These are phyloP conservation scores for Leucophenga maculata DNA, from an alignment of 2,888 invertebrate species.

Conservation along the genomic window DNA sequence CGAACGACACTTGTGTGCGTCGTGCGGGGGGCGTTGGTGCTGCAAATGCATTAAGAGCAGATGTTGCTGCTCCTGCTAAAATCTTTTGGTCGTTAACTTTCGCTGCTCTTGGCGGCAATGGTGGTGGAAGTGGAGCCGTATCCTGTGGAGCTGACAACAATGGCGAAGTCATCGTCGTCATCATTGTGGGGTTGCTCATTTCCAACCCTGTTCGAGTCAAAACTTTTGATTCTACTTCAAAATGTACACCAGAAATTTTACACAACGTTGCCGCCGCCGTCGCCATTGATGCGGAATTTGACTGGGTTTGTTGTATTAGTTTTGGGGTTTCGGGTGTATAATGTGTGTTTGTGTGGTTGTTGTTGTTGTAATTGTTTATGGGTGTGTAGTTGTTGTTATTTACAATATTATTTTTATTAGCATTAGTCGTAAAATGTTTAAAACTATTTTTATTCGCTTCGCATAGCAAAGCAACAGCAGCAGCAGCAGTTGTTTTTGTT, in stretches of 20 bases:
- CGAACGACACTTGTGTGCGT: not conserved
- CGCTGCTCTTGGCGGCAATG: constrained; percentile 53
- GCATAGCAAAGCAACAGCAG: constrained; percentile 9
- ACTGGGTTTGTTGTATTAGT: constrained; percentile 46
- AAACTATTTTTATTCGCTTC: not conserved
- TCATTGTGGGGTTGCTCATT: constrained; percentile 17
- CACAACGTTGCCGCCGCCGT: constrained; percentile 41
- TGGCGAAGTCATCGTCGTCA: not conserved
- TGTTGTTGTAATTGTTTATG: constrained; percentile 41
- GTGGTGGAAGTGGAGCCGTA: constrained; percentile 45
- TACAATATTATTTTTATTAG: constrained; percentile 56
- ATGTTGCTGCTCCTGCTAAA: constrained; percentile 19
- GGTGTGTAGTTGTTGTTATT: constrained; percentile 34
- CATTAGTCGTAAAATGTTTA: constrained; percentile 32
- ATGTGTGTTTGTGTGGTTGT: constrained; percentile 28
- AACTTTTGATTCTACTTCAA: constrained; percentile 48
- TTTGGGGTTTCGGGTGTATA: not conserved
- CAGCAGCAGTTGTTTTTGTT: constrained; percentile 33
- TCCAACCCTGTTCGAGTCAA: constrained; percentile 31
- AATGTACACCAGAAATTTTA: constrained; percentile 57
- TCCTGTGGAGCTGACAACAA: constrained; percentile 21
- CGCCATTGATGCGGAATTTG: constrained; percentile 56
- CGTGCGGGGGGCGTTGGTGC: not conserved
- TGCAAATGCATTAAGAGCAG: constrained; percentile 14
- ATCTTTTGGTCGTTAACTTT: constrained; percentile 50